Percentiles rank a stretch among this genome's conserved stretches.
These are phyloP conservation scores for Tenthredo distinguenda DNA, from an alignment of 2,888 invertebrate species.

Conservation along the genomic window DNA sequence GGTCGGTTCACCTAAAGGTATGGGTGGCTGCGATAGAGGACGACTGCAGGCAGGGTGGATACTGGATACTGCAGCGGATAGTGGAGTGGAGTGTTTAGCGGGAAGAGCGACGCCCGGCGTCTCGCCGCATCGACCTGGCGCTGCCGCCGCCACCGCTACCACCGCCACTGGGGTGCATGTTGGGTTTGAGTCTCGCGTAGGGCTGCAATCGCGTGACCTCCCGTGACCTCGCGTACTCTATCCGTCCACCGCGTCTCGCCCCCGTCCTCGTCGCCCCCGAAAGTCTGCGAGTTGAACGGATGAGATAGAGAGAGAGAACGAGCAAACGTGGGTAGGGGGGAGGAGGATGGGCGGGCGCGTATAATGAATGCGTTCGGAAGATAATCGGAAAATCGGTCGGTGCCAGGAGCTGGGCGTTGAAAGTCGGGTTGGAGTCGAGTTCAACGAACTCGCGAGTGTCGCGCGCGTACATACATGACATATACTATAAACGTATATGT, in stretches of 20 bases:
- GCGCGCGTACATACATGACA: not conserved
- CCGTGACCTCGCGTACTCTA: conserved; percentile 65
- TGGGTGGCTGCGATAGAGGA: conserved; percentile 23
- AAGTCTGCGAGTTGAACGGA: conserved; percentile 65
- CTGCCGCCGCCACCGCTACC: conserved; percentile 59
- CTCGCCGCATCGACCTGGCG: conserved; percentile 77
- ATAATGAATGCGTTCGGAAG: conserved; percentile 48
- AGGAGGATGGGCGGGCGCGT: conserved; percentile 54
- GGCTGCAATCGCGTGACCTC: conserved; percentile 65
- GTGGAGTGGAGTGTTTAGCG: conserved; percentile 66
- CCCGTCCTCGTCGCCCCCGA: conserved; percentile 57
- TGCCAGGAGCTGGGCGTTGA: conserved; percentile 37
- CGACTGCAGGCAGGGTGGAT: conserved; percentile 27
- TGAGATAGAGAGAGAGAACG: conserved; percentile 51
- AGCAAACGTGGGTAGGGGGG: conserved; percentile 55
- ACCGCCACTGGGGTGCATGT: conserved; percentile 9
- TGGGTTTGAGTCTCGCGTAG: conserved; percentile 51
- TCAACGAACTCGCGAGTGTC: conserved; percentile 42
- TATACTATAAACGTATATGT: not conserved
- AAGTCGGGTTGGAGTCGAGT: conserved; percentile 33
- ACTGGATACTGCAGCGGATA: conserved; percentile 54
- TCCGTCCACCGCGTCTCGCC: conserved; percentile 58
- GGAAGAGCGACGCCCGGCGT: conserved; percentile 77
- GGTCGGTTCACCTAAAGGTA: conserved; percentile 19
- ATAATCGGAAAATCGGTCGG: conserved; percentile 51